These are phyloP conservation scores for Anhinga rufa DNA, from an alignment of 2,113 vertebrate species.

Conservation along the genomic window DNA sequence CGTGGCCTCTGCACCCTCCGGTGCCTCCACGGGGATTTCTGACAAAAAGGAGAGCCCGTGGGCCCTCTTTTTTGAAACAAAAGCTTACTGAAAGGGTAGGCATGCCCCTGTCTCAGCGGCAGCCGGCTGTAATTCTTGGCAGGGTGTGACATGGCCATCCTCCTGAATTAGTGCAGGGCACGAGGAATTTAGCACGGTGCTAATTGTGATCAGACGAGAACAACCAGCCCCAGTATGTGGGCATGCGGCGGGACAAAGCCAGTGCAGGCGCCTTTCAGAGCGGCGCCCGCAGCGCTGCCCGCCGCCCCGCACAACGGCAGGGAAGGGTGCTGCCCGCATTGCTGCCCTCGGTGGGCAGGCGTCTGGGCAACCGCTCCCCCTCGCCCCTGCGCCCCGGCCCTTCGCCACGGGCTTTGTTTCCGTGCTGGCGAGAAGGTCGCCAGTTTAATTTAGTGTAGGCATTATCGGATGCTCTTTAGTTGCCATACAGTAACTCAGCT, in stretches of 20 bases:
- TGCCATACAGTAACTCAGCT: not conserved
- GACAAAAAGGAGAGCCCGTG: not conserved
- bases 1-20: not conserved
- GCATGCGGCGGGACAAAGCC: conserved; percentile 59
- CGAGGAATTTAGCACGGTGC: conserved; percentile 67
- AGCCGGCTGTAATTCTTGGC: conserved; percentile 64
- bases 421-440: not conserved
- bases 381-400: not conserved
- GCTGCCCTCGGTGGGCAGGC: conserved; percentile 10
- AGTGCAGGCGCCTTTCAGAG: conserved; percentile 7
- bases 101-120: not conserved
- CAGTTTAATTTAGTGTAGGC: not conserved
- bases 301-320: not conserved
- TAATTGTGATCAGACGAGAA: conserved; percentile 69
- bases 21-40: not conserved
- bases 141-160: conserved; percentile 65
- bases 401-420: not conserved
- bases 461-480: not conserved
- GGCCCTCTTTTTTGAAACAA: conserved; percentile 56
- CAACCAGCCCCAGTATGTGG: conserved; percentile 68
- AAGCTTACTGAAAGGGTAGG: conserved; percentile 44
- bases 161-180: conserved; percentile 64
- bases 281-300: not conserved
- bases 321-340: conserved; percentile 14
- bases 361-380: not conserved